phyloP scores from a whole-genome alignment of 2,888 invertebrate genomes.

The Allolobophora icterica region DNA sequence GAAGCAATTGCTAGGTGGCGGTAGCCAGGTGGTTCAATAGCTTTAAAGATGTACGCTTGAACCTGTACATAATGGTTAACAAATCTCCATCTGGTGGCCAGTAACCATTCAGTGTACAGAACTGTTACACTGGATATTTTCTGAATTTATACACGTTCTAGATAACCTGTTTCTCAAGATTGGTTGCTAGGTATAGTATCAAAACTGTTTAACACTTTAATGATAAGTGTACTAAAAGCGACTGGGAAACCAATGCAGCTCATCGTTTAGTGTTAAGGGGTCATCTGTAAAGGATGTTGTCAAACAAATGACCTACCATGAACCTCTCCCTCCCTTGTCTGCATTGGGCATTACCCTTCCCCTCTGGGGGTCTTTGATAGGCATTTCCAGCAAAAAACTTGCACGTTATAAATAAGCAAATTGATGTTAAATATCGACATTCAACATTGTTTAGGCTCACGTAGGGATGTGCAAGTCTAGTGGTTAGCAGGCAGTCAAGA shows the following conservation, averaged over 20 bases:
- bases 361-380: background rate
- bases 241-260: too few relatives aligned
- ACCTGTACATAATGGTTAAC: too few relatives aligned
- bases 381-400: background rate
- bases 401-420: background rate
- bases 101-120: background rate
- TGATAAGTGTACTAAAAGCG: too few relatives aligned
- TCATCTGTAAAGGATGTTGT: background rate
- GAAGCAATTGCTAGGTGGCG: too few relatives aligned
- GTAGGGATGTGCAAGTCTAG: background rate
- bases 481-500: too few relatives aligned
- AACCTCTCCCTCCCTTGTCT: background rate
- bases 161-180: background rate
- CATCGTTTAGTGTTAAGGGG: too few relatives aligned
- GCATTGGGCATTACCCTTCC: too few relatives aligned
- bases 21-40: too few relatives aligned
- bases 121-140: background rate
- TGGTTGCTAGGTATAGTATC: background rate
- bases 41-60: too few relatives aligned
- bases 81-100: background rate
- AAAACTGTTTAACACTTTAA: background rate
- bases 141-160: background rate
- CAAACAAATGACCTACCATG: too few relatives aligned
- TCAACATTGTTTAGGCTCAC: background rate
- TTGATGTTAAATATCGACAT: too few relatives aligned